A percentile compares a stretch with the other conserved stretches of the same genome.
phyloP scores from a whole-genome alignment of 2,113 vertebrate genomes.

The Empidonax alnorum region DNA sequence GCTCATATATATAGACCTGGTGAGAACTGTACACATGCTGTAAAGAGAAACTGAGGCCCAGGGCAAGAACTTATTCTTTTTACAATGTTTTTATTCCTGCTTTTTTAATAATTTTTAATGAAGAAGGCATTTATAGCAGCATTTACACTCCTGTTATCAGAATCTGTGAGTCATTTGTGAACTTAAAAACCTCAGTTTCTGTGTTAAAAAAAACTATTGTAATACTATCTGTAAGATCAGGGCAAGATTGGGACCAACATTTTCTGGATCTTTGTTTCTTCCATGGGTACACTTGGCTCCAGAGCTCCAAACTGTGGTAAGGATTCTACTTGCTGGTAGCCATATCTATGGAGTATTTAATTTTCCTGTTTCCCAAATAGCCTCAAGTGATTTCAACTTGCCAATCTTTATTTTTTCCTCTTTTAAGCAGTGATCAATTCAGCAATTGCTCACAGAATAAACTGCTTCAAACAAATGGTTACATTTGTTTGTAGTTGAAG shows the following conservation, averaged over 20 bases:
- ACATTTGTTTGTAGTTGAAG: neutral
- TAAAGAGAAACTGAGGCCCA: neutral
- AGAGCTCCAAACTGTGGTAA: neutral
- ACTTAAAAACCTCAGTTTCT: neutral
- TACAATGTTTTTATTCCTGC: neutral
- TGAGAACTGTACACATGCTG: neutral
- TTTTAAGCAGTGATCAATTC: neutral
- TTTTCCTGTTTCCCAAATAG: neutral
- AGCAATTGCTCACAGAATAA: neutral
- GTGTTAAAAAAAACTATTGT: neutral
- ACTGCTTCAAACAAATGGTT: neutral
- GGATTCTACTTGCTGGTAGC: neutral
- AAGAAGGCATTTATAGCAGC: neutral
- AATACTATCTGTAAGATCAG: neutral
- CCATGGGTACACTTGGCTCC: neutral
- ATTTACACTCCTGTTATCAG: neutral
- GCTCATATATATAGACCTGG: neutral
- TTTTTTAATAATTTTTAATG: neutral
- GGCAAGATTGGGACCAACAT: neutral
- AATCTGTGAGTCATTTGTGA: neutral
- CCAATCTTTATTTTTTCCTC: neutral
- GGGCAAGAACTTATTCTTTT: neutral
- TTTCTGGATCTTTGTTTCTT: neutral
- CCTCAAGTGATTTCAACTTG: neutral
- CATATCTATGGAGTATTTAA: accelerated